Percentiles rank a stretch among this genome's conserved stretches.
Evolutionary conservation across 2,113 vertebrate species (phyloP).

Genomic region (Chrysemys picta): DNA sequence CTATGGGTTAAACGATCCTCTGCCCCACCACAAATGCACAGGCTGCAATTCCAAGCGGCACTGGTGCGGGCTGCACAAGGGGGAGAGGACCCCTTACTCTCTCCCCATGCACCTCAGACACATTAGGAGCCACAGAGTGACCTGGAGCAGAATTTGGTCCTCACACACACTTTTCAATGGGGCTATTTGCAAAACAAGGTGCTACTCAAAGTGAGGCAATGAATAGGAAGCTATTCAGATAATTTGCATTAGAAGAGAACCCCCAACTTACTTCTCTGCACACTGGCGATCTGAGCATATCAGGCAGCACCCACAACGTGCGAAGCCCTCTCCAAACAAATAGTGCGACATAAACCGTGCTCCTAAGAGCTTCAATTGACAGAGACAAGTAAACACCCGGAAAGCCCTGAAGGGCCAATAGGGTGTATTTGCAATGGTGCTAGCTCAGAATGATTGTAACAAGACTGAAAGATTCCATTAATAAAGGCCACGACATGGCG

Average conservation of each 20-base stretch:
- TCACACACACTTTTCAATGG: neutral
- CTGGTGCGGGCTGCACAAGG: too few species aligned
- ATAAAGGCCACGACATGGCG: neutral
- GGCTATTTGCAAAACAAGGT: neutral
- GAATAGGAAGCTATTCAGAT: neutral
- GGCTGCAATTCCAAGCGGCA: neutral
- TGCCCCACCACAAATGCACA: too few species aligned
- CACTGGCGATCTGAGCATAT: neutral
- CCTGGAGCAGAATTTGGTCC: neutral
- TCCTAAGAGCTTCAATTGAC: neutral
- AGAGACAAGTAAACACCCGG: neutral
- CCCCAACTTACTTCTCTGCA: neutral
- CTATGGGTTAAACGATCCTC: neutral
- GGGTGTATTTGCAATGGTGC: neutral
- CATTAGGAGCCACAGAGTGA: neutral
- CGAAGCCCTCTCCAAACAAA: neutral
- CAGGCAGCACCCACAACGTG: too few species aligned
- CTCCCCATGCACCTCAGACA: neutral
- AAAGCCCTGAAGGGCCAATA: neutral
- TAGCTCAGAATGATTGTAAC: neutral
- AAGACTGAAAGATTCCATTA: neutral
- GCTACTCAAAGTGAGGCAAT: neutral
- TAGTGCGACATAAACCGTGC: neutral
- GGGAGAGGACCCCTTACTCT: neutral
- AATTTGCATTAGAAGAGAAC: neutral